Evolutionary conservation across 2,797 vertebrate species (phyloP), one percentile per base, ranked within the genome.

Genomic region (Sebastes nivosus): DNA sequence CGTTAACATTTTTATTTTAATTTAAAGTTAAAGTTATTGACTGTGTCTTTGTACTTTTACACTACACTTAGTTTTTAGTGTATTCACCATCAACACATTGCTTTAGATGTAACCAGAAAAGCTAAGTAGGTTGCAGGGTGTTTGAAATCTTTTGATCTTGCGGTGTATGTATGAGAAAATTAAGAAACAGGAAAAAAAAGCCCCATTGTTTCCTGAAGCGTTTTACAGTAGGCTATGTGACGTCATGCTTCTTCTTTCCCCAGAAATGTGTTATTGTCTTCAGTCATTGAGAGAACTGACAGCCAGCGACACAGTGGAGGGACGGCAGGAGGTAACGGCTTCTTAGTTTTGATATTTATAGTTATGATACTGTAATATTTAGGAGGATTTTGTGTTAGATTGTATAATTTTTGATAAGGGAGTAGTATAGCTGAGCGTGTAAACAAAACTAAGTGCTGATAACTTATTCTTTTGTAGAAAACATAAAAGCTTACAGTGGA

Each of bases 181-280:
- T 20, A 29, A 16, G 55, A 73, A 70, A 75, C 2, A 80, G 42
- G 60, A 80, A 61, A 34, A 70, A 76, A 61, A 34, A 70, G 72
- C 14, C 7, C 0, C 11, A 16, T 52, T 27, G 32, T 73, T 90
- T 87, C 89, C 82, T 85, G 75, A 69, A 25, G 14, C 59, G 72
- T 1, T 85, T 57, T 80, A 85, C 70, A 65, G 61, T 81, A 46
- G 42, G 42, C 42, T 46, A 29, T 5, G 46, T 88, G 82, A 91
- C 81, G 63, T 88, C 83, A 79, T 10, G 11, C 60, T 83, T 89
- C 80, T 60, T 72, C 67, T 89, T 92, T 89, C 75, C 50, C 8
- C 75, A 73, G 68, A 89, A 86, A 80, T 30, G 82, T 78, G 58
- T 84, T 68, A 57, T 5, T 25, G 34, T 14, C 25, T 67, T 75